phyloP scores from a whole-genome alignment of 2,797 vertebrate genomes.

The Psittacula derbiana region DNA sequence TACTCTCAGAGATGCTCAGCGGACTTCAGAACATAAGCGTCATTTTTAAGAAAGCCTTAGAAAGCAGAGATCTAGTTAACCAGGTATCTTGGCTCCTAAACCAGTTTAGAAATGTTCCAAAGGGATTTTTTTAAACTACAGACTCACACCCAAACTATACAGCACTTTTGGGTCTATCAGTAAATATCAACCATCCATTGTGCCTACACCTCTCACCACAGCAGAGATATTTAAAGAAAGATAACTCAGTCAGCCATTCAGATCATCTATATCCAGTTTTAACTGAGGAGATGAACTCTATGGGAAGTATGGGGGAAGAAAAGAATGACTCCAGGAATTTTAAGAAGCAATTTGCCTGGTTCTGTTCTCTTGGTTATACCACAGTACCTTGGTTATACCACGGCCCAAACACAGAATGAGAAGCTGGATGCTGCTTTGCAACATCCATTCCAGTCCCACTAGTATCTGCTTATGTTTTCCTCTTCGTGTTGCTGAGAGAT shows the following conservation, averaged over 20 bases:
- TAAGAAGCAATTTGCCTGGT: neutral
- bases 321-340: neutral
- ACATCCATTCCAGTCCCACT: neutral
- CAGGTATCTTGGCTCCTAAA: neutral
- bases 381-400: neutral
- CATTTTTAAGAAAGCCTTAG: neutral
- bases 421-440: neutral
- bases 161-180: neutral
- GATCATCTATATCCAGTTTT: neutral
- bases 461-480: neutral
- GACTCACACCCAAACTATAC: neutral
- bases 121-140: neutral
- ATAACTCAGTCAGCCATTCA: neutral
- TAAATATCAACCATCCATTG: neutral
- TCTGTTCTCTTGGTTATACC: neutral
- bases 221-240: neutral
- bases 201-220: neutral
- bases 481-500: neutral
- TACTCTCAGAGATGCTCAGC: neutral
- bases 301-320: neutral
- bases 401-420: neutral
- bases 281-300: neutral
- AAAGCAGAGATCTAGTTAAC: neutral
- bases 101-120: neutral
- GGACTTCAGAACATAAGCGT: neutral